Base-by-base conservation (phyloP, 2,888 invertebrate genomes). In the Xanthorhoe spadicearia region DNA sequence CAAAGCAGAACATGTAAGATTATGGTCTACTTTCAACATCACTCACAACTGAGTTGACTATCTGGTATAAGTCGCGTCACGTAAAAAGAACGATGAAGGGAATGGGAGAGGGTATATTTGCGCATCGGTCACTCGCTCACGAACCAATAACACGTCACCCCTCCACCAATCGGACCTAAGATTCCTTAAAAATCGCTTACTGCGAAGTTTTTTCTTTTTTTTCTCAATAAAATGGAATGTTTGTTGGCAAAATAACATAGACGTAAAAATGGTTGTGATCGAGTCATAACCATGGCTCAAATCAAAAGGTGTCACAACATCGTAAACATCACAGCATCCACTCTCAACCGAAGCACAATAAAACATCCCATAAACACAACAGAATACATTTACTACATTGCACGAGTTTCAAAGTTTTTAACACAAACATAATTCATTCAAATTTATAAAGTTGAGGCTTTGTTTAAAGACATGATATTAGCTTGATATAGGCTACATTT, bases 321-420 rank as follows among this genome's bases (percentile, higher is more conserved):
- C 83, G 80, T 86, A 83, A 84, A 86, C 80, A 82, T 79, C 71
- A n/a, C n/a, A 71, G 81, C 79, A 80, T 77, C 61, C 75, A 75
- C 76, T 77, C 18, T 52, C 68, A 77, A 78, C 74, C 74, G 74
- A 75, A 73, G 73, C 78, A 83, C 10, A 18, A 49, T 85, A 84
- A 84, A 84, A 79, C n/a, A 74, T 70, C 68, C 72, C 77, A 66
- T 84, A 83, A 84, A 83, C 75, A 71, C 66, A 64, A 71, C 66
- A 69, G 51, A 13, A 74, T n/a, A n/a, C n/a, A n/a, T n/a, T n/a
- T n/a, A 71, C 66, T 68, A 19, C 6, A 13, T 51, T 28, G 51
- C 74, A 71, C 70, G 61, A 74, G 74, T 76, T 78, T 74, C 9
- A 50, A 18, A 3, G 49, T 50, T 50, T 32, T 32, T 6, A 32